Evolutionary conservation across 2,113 vertebrate species (phyloP), one percentile per base, ranked within the genome.

Genomic region (Sarotherodon lohbergeri): DNA sequence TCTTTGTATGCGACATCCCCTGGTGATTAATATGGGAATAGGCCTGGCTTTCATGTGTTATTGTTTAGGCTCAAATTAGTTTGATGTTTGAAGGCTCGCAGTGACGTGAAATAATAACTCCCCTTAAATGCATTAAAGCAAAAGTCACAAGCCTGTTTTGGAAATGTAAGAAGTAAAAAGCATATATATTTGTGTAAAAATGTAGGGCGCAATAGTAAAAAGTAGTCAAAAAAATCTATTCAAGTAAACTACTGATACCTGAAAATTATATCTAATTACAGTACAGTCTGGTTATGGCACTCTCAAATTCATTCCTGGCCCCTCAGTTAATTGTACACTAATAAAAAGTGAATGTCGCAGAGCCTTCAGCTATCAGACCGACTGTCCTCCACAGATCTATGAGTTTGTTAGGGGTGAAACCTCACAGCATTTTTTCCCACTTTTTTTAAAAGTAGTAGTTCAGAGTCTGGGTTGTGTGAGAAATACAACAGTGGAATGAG

Each of bases 351-450:
- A 27, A 78, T 89, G 87, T 86, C 59, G 61, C 84, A 78, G 85
- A 78, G 39, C 71, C 43, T 61, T 24, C 54, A 61, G 66, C 84
- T 61, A 87, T 87, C 66, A 80, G 78, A 80, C 79, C 83, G 34
- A 19, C 87, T 89, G 83, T 92, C 90, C 90, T 90, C 88, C 56
- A 57, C 85, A 90, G 88, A 84, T 55, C 81, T n/a, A 9, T 79
- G 57, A 83, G 79, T 90, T 90, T 88, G 88, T 84, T 87, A 32
- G 85, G 86, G 83, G 87, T 92, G 91, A 93, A 93, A 92, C 43
- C 6, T 48, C 16, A 19, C 43, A 17, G 73, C 36, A 11, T 66
- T 59, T 83, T 91, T 10, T 1, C 36, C n/a, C 7, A 6, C 4
- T 68, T 46, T 17, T 41, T n/a, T 14, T 41, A 34, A 63, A 34